Evolutionary conservation across 1,140 invertebrate species (phyloP).

Genomic region (Drosophila littoralis): DNA sequence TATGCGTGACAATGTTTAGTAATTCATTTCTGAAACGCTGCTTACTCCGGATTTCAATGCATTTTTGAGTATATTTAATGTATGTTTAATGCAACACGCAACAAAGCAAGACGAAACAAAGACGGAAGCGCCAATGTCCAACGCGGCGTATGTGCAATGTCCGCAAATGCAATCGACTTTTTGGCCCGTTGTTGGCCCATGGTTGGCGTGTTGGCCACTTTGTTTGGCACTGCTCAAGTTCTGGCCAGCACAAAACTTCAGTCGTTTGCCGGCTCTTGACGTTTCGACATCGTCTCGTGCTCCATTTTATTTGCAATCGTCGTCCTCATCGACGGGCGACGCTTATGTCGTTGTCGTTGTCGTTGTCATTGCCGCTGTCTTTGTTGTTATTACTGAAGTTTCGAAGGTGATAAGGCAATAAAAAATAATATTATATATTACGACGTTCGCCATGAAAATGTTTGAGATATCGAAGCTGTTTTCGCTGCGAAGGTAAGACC

Average conservation of each 20-base stretch:
- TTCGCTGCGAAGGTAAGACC: constrained; percentile 76
- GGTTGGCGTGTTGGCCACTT: constrained; percentile 39
- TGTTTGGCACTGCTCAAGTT: constrained; percentile 20
- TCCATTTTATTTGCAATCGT: constrained; percentile 15
- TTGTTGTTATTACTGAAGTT: constrained; percentile 20
- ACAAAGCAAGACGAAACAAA: constrained; percentile 22
- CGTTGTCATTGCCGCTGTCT: constrained; percentile 19
- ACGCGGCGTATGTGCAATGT: constrained; percentile 67
- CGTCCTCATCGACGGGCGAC: constrained; percentile 18
- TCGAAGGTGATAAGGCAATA: constrained; percentile 35
- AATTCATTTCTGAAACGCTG: constrained; percentile 41
- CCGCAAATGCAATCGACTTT: constrained; percentile 52
- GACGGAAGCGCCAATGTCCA: constrained; percentile 57
- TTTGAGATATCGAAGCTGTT: constrained; percentile 81
- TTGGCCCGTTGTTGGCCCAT: neutral
- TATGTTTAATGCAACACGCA: constrained; percentile 72
- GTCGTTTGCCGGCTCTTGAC: constrained; percentile 68
- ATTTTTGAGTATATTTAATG: constrained; percentile 71
- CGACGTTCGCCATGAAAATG: constrained; percentile 67
- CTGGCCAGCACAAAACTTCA: constrained; percentile 49
- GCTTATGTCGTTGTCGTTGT: constrained; percentile 16
- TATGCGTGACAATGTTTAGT: constrained; percentile 61
- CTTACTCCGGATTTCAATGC: constrained; percentile 60
- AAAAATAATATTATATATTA: constrained; percentile 32
- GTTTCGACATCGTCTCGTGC: constrained; percentile 64